These are phyloP conservation scores for Parthenolecanium corni DNA, from an alignment of 2,888 invertebrate species.

Conservation along the genomic window DNA sequence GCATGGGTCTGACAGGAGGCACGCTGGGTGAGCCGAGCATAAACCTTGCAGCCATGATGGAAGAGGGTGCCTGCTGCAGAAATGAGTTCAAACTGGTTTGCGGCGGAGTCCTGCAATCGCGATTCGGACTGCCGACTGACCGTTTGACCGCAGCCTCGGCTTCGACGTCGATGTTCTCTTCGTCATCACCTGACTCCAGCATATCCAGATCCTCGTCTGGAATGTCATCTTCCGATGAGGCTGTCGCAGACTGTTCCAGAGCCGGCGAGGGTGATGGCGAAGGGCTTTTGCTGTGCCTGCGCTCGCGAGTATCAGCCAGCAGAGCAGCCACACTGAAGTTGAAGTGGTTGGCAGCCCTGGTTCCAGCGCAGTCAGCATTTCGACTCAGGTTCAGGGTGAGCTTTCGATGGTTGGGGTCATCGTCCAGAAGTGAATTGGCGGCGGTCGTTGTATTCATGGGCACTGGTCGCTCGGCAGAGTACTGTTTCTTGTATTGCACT, in stretches of 20 bases:
- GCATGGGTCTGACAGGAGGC: conserved; percentile 58
- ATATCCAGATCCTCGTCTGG: conserved; percentile 46
- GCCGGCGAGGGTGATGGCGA: conserved; percentile 35
- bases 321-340: conserved; percentile 80
- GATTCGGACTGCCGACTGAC: conserved; percentile 29
- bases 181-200: conserved; percentile 36
- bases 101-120: conserved; percentile 32
- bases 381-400: conserved; percentile 12
- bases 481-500: conserved; percentile 20
- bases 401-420: conserved; percentile 2
- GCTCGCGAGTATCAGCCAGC: conserved; percentile 61
- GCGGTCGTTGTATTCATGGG: conserved; percentile 22
- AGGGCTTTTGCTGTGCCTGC: conserved; percentile 36
- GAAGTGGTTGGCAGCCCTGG: conserved; percentile 31
- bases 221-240: conserved; percentile 29
- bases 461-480: conserved; percentile 12
- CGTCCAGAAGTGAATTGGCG: conserved; percentile 9
- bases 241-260: conserved; percentile 37
- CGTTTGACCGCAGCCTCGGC: conserved; percentile 19
- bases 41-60: conserved; percentile 43
- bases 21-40: conserved; percentile 34
- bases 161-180: conserved; percentile 24
- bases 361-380: conserved; percentile 2
- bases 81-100: conserved; percentile 33
- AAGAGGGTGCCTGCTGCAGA: conserved; percentile 41